These are phyloP conservation scores for Zaprionus nigranus DNA, from an alignment of 1,140 invertebrate species.

Conservation along the genomic window DNA sequence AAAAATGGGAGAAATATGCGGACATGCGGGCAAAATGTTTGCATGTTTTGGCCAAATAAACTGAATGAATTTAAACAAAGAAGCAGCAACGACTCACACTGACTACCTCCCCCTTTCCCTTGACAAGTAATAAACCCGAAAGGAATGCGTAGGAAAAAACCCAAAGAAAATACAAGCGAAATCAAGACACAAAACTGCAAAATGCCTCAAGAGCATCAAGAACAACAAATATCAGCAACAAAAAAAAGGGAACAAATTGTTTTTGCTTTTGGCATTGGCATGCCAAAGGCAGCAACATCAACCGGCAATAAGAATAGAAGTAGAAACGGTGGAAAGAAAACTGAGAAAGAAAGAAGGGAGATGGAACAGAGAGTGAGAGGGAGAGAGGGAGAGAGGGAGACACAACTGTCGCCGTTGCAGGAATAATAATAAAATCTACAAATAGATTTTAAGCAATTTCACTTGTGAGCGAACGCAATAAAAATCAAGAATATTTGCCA, in stretches of 20 bases:
- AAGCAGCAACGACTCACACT: constrained; percentile 6
- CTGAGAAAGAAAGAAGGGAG: constrained; percentile 13
- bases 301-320: constrained; percentile 28
- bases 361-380: constrained; percentile 8
- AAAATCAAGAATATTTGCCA: constrained; percentile 83
- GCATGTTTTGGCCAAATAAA: constrained; percentile 77
- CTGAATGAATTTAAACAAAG: constrained; percentile 68
- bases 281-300: constrained; percentile 51
- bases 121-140: constrained; percentile 71
- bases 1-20: constrained; percentile 23
- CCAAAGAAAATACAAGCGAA: constrained; percentile 53
- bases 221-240: constrained; percentile 17
- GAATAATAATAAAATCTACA: constrained; percentile 65
- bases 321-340: constrained; percentile 38
- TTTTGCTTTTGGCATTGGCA: constrained; percentile 60
- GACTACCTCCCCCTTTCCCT: not conserved
- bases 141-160: constrained; percentile 63
- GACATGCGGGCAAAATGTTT: constrained; percentile 47
- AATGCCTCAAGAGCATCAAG: constrained; percentile 34
- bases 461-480: constrained; percentile 81
- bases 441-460: constrained; percentile 83
- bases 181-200: constrained; percentile 53
- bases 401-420: constrained; percentile 54
- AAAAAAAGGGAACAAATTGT: constrained; percentile 73
- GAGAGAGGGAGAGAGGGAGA: too few relatives aligned